phyloP scores from a whole-genome alignment of 1,140 invertebrate species.

The Agrilus planipennis region DNA sequence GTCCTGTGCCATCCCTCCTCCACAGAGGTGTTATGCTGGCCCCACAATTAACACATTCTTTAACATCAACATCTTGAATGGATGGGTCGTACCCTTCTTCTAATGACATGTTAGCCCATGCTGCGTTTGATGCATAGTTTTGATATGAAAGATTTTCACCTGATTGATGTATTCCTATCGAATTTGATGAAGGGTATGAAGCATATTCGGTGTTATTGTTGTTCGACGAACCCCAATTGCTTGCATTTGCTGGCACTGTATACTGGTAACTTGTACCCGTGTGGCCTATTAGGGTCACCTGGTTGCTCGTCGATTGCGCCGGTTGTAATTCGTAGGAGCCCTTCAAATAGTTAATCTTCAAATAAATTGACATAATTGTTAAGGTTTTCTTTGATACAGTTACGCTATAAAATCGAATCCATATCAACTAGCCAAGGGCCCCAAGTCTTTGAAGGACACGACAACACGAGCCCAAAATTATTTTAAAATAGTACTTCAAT shows the following conservation, averaged over 20 bases:
- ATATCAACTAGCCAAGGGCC: no score
- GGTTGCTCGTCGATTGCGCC: slow-evolving; percentile 7
- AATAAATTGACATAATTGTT: no score
- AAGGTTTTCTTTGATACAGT: no score
- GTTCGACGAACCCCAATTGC: not conserved
- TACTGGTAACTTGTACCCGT: slow-evolving; percentile 3
- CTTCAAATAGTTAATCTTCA: no score
- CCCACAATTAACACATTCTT: slow-evolving; percentile 84
- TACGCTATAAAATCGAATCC: no score
- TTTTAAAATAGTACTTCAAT: no score
- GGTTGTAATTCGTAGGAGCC: slow-evolving; percentile 8
- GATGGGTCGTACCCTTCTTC: slow-evolving; percentile 9
- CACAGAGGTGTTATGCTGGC: slow-evolving; percentile 74
- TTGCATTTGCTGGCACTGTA: slow-evolving; percentile 3
- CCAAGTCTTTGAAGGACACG: no score
- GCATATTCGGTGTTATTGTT: slow-evolving; percentile 8
- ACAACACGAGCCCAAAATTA: no score
- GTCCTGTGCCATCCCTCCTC: slow-evolving; percentile 77
- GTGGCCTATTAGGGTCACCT: slow-evolving; percentile 3
- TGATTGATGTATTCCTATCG: slow-evolving; percentile 2
- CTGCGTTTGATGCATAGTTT: not conserved
- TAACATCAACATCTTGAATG: slow-evolving; percentile 45
- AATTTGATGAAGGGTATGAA: slow-evolving; percentile 8
- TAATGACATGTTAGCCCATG: not conserved
- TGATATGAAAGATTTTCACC: not conserved